These are phyloP conservation scores for Nephrotoma appendiculata DNA, from an alignment of 2,888 invertebrate genomes.

Conservation along the genomic window DNA sequence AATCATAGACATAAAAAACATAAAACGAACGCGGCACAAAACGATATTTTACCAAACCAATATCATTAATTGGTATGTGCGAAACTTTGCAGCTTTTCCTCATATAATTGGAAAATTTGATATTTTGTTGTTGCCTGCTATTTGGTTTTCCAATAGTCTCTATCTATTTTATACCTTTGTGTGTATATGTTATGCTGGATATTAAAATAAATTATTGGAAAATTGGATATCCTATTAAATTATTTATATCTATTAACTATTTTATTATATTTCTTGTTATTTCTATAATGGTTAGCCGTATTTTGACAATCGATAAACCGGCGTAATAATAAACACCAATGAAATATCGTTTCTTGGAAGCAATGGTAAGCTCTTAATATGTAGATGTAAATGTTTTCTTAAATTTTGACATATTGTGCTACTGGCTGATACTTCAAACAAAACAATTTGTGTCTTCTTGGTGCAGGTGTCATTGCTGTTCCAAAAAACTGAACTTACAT, in stretches of 20 bases:
- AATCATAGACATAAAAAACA: neutral
- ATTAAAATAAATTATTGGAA: neutral
- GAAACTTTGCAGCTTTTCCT: slow-evolving; percentile 13
- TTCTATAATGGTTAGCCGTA: too few species aligned
- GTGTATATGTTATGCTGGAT: neutral
- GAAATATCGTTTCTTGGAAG: too few species aligned
- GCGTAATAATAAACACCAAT: too few species aligned
- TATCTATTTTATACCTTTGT: neutral
- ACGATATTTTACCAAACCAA: neutral
- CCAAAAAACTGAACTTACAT: too few species aligned
- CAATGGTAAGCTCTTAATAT: too few species aligned
- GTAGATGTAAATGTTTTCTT: too few species aligned
- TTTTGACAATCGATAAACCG: too few species aligned
- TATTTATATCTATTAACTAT: neutral
- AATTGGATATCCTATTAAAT: neutral
- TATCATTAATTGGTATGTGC: slow-evolving; percentile 13
- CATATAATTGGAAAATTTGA: neutral
- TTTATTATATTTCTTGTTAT: neutral
- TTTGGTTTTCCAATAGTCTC: neutral
- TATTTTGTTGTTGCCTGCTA: neutral
- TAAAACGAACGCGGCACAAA: neutral
- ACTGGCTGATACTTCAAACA: too few species aligned
- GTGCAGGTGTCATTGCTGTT: too few species aligned
- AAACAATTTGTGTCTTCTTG: too few species aligned
- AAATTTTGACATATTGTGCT: too few species aligned